Evolutionary conservation across 2,888 invertebrate species (phyloP).

Genomic region (Beris chalybata): DNA sequence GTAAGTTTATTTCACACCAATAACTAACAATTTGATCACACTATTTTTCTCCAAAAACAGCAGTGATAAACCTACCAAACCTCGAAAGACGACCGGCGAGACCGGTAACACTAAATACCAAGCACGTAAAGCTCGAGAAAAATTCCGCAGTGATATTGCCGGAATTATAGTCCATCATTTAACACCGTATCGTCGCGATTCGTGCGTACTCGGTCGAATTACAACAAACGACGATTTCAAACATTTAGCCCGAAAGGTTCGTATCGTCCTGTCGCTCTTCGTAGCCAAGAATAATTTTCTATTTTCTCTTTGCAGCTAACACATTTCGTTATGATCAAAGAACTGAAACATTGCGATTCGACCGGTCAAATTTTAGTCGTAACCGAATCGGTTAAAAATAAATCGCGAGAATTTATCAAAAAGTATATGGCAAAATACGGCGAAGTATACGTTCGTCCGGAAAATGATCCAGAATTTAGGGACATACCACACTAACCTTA

Average conservation of each 20-base stretch:
- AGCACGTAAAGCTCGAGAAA: slow-evolving; percentile 80
- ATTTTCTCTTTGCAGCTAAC: slow-evolving; percentile 68
- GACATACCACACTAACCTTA: slow-evolving; percentile 39
- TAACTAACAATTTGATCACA: no score
- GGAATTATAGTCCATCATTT: slow-evolving; percentile 83
- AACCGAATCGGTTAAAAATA: slow-evolving; percentile 74
- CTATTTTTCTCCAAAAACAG: not conserved
- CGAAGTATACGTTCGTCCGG: slow-evolving; percentile 52
- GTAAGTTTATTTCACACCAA: no score
- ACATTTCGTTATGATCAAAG: slow-evolving; percentile 93
- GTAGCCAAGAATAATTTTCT: not conserved
- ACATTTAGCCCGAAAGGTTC: slow-evolving; percentile 88
- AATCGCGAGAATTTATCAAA: slow-evolving; percentile 91
- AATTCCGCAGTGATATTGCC: slow-evolving; percentile 78
- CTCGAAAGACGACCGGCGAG: slow-evolving; percentile 12
- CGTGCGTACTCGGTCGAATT: slow-evolving; percentile 83
- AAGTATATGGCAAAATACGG: slow-evolving; percentile 97
- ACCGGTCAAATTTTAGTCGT: slow-evolving; percentile 50
- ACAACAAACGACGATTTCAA: slow-evolving; percentile 90
- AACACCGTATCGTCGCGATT: slow-evolving; percentile 83
- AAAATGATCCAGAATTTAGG: slow-evolving; percentile 49
- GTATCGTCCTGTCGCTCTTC: slow-evolving; percentile 29
- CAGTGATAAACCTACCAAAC: slow-evolving; percentile 17
- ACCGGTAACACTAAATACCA: slow-evolving; percentile 62
- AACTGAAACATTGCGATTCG: slow-evolving; percentile 86